Evolutionary conservation across 2,888 invertebrate species (phyloP), one percentile per base, ranked within the genome.

Genomic region (Micoletzkya japonica): DNA sequence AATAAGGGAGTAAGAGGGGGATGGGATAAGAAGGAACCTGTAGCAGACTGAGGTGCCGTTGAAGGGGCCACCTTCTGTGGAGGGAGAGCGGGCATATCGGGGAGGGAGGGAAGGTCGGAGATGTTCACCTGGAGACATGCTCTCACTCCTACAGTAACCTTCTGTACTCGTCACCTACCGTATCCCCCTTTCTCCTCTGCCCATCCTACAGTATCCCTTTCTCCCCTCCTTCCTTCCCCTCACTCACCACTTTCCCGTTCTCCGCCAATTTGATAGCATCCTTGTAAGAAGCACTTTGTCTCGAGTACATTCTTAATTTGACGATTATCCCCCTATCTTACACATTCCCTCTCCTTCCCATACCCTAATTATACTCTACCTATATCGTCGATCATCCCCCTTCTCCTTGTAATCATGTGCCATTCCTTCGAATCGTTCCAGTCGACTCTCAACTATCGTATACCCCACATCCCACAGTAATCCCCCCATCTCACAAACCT

Each of bases 321-420:
- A n/a, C n/a, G n/a, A n/a, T n/a, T n/a, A n/a, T n/a, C n/a, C n/a
- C n/a, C n/a, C n/a, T n/a, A n/a, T n/a, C n/a, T n/a, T n/a, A n/a
- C n/a, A n/a, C 20, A 44, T 44, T 20, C 20, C 44, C 17, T 54
- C 17, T 54, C 54, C 20, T 20, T 10, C 14, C 44, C 20, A 44
- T 44, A 26, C 34, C 37, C 28, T 39, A 37, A 30, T 57, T 39
- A 26, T 32, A 32, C 17, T 32, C 26, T 57, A 76, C 78, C 77
- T 69, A 26, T 64, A 56, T 71, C 77, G 78, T 26, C 80, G 54
- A 17, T 79, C 81, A 59, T 82, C 78, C 34, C 79, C 81, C 30
- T 77, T 74, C 10, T 70, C 54, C 71, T 78, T 77, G 44, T 75
- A 76, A 36, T 78, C 75, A 20, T 70, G 77, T 3, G 77, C 79